Evolutionary conservation across 2,888 invertebrate genomes (phyloP).

Genomic region (Cheilosia pagana): DNA sequence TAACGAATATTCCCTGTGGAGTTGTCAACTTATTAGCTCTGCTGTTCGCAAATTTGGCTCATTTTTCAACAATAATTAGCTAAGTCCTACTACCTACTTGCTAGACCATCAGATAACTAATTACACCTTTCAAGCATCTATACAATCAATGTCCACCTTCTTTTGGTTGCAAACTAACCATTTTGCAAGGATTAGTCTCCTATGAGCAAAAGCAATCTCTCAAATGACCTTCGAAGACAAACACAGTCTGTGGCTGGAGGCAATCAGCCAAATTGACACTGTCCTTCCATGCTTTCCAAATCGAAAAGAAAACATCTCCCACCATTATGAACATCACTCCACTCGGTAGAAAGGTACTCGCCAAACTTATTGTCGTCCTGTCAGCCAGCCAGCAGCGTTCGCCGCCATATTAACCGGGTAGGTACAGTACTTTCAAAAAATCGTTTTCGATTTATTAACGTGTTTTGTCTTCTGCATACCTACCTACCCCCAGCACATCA

Average conservation of each 20-base stretch:
- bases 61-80: too few relatives aligned
- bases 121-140: too few relatives aligned
- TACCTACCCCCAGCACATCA: slow-evolving; percentile 4
- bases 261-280: slow-evolving; percentile 55
- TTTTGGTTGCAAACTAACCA: background rate
- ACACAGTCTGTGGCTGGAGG: slow-evolving; percentile 27
- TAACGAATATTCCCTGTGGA: too few relatives aligned
- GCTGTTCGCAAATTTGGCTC: too few relatives aligned
- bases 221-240: slow-evolving; percentile 35
- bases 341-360: background rate
- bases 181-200: background rate
- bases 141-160: too few relatives aligned
- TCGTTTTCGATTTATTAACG: slow-evolving; percentile 37
- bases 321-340: background rate
- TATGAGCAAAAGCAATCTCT: slow-evolving; percentile 12
- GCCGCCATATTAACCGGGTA: slow-evolving; percentile 7
- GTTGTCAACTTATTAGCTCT: too few relatives aligned
- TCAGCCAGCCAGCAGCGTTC: background rate
- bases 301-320: slow-evolving; percentile 19
- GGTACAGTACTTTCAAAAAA: slow-evolving; percentile 36
- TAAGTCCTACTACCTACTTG: too few relatives aligned
- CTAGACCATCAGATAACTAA: too few relatives aligned
- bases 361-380: background rate
- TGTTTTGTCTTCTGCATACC: slow-evolving; percentile 20
- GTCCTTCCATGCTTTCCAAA: background rate